Evolutionary conservation across 2,888 invertebrate genomes (phyloP), one percentile per base, ranked within the genome.

Genomic region (Scaptomyza flava): DNA sequence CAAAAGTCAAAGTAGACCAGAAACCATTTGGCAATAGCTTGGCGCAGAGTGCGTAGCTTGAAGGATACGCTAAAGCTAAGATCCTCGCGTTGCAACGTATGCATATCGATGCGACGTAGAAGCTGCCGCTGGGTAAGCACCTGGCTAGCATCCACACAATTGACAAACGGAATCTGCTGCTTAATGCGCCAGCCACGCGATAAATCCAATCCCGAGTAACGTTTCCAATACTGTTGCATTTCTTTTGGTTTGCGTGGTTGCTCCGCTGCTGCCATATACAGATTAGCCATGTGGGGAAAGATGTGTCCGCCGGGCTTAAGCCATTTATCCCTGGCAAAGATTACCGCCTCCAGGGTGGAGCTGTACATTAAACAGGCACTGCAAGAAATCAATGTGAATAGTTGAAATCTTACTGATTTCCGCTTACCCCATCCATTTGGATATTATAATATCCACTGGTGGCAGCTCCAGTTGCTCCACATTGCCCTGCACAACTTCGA

Each of bases 361-460:
- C n/a, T 78, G 45, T 46, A 70, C 78, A 78, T 56, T 2, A 78
- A 58, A 14, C 81, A 78, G 50, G 78, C 73, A 11, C 78, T 78
- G 12, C 2, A 27, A 34, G n/a, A 11, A 17, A 20, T 27, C 11
- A 7, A 1, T 12, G 30, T 31, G 2, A 12, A 6, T 7, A 9
- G 3, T 14, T 6, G 5, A 31, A 12, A 2, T 2, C 2, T 2
- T 11, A 4, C 33, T 8, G 1, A 33, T 20, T 33, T 12, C 12
- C 23, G 20, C 73, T 73, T 53, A 81, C 79, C 79, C 79, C 79
- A 79, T 78, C 81, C 79, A 79, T 30, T 78, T 79, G 46, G 68
- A 74, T 1, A 79, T 31, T 11, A 81, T 78, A 6, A 79, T 42
- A 8, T 79, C 79, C 4, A 79, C 66, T 0, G 34, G 20, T 0